These are phyloP conservation scores for Notamacropus eugenii DNA, from an alignment of 2,797 vertebrate genomes.

Conservation along the genomic window DNA sequence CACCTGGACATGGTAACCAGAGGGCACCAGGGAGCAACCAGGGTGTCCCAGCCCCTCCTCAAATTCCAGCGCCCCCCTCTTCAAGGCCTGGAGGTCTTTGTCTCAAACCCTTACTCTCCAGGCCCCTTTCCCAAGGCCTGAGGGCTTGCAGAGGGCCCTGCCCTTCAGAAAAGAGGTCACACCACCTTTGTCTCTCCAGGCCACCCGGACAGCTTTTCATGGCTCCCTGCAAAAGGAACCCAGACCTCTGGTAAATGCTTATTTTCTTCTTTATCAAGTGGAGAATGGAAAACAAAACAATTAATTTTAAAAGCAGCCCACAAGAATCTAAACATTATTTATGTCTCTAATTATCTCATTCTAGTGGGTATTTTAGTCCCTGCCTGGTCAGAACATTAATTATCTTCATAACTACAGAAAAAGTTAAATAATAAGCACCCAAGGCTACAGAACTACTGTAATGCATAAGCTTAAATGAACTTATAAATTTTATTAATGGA, in stretches of 20 bases:
- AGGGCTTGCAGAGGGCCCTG: background rate
- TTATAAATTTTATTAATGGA: slow-evolving; percentile 95
- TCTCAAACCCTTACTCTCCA: background rate
- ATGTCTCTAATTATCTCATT: slow-evolving; percentile 86
- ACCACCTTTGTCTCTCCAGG: background rate
- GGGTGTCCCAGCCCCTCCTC: background rate
- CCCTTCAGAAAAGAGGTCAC: background rate
- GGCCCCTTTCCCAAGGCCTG: background rate
- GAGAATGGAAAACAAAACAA: slow-evolving; percentile 81
- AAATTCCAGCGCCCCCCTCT: background rate
- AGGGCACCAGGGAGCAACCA: slow-evolving; percentile 61
- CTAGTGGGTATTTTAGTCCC: slow-evolving; percentile 86
- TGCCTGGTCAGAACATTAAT: slow-evolving; percentile 87
- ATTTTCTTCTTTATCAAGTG: slow-evolving; percentile 71
- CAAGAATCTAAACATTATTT: slow-evolving; percentile 83
- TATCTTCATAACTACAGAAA: slow-evolving; percentile 95
- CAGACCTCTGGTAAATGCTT: slow-evolving; percentile 66
- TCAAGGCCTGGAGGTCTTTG: background rate
- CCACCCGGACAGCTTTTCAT: background rate
- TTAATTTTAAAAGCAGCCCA: slow-evolving; percentile 81
- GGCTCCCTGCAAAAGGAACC: background rate
- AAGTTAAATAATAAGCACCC: slow-evolving; percentile 93
- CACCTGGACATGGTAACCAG: slow-evolving; percentile 51
- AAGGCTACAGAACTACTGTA: slow-evolving; percentile 86
- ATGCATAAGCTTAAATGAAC: slow-evolving; percentile 92